Evolutionary conservation across 2,797 vertebrate species (phyloP), one percentile per base, ranked within the genome.

Genomic region (Selene dorsalis): DNA sequence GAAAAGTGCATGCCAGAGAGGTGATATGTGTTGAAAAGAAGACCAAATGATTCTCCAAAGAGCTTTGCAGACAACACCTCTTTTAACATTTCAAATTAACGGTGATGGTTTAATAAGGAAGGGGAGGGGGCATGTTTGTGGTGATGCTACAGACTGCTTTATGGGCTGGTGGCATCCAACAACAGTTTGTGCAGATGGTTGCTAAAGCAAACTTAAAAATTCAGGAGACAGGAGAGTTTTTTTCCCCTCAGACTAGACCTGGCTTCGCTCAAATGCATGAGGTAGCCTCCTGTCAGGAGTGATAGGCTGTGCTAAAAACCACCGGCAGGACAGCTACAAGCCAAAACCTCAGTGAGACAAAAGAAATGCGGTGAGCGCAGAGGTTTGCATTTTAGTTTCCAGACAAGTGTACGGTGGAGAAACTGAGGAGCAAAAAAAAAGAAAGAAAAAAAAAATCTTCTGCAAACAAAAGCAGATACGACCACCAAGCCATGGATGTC

Each of bases 151-250:
- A 67, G 82, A 22, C 77, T 63, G 52, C 45, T 90, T 91, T 89
- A 89, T 81, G 71, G 75, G 75, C 63, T 71, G 59, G 85, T 84
- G 76, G 80, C 79, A 87, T 84, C 59, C 76, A 88, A 82, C 79
- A 86, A 84, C 70, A 80, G 84, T 83, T 85, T 91, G 70, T 74
- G 71, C 82, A 78, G 55, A 74, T 68, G 75, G 87, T 92, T 92
- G 87, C 85, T 92, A 91, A 86, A 90, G 83, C 88, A 92, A 89
- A 93, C 66, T 70, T 52, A 9, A 82, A 82, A 43, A 89, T 88
- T 74, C 63, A 79, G 67, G 74, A 85, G 87, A 82, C 77, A 75
- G 61, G 53, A 84, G 69, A 35, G 32, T 41, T 82, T 69, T 57
- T 66, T 48, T 41, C 12, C 20, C 58, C 63, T 26, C 81, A 65